Conservation (phyloP, 2,113 vertebrate genomes). For the Poicephalus meyeri region DNA sequence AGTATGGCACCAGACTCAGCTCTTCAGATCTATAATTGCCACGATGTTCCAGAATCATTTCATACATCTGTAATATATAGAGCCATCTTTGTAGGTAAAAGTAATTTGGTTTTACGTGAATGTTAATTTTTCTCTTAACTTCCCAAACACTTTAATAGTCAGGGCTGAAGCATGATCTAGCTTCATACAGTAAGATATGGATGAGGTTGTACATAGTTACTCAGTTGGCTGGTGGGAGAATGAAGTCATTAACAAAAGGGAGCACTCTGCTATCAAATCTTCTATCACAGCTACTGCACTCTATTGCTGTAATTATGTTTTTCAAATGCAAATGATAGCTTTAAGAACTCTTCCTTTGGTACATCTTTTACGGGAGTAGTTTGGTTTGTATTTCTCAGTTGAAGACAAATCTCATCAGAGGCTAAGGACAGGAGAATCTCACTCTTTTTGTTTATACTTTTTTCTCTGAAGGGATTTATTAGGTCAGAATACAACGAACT, state of each 20-base stretch:
- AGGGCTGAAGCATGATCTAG: neutral
- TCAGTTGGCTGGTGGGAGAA: slow-evolving; percentile 1
- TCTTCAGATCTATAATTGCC: neutral
- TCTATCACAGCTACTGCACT: neutral
- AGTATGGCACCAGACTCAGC: fast-evolving
- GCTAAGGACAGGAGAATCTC: neutral
- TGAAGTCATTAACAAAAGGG: neutral
- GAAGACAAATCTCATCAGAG: neutral
- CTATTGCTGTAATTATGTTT: slow-evolving; percentile 14
- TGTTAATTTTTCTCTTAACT: neutral
- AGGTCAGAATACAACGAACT: neutral
- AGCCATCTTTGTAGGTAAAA: neutral
- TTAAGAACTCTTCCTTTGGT: slow-evolving; percentile 14
- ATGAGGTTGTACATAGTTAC: neutral
- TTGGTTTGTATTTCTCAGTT: neutral
- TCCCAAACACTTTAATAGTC: neutral
- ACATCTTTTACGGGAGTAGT: neutral
- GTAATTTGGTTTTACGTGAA: neutral
- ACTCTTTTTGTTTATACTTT: neutral
- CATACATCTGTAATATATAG: neutral
- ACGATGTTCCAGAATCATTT: neutral
- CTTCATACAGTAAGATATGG: neutral
- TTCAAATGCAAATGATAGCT: slow-evolving; percentile 39
- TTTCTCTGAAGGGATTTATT: neutral
- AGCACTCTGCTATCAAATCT: slow-evolving; percentile 15